A percentile compares a stretch with the other conserved stretches of the same genome.
Conservation (phyloP, 1,140 invertebrate species). For the Musca vetustissima region DNA sequence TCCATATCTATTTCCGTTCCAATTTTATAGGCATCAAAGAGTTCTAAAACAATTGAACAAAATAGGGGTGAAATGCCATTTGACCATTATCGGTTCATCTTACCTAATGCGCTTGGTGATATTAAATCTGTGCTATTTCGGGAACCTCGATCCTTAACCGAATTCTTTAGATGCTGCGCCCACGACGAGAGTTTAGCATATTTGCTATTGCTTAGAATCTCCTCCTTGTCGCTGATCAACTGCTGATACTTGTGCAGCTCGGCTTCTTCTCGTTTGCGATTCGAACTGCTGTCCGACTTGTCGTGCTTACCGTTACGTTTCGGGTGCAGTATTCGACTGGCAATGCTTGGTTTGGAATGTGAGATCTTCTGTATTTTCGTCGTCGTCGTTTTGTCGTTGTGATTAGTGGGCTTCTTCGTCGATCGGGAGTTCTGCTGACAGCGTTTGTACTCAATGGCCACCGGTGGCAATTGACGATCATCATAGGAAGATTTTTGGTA, state of each 20-base stretch:
- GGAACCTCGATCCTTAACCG: slow-evolving; percentile 24
- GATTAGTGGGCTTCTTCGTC: slow-evolving; percentile 7
- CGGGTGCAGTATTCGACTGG: slow-evolving; percentile 22
- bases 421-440: slow-evolving; percentile 16
- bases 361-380: slow-evolving; percentile 21
- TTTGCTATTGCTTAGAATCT: slow-evolving; percentile 30
- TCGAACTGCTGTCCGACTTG: slow-evolving; percentile 22
- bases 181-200: slow-evolving; percentile 32
- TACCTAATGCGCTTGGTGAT: slow-evolving; percentile 31
- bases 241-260: slow-evolving; percentile 31
- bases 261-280: slow-evolving; percentile 26
- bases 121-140: slow-evolving; percentile 17
- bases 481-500: slow-evolving; percentile 33
- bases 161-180: slow-evolving; percentile 31
- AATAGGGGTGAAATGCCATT: neutral
- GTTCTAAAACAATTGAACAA: slow-evolving; percentile 14
- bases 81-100: neutral
- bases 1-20: slow-evolving; percentile 28
- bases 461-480: slow-evolving; percentile 32
- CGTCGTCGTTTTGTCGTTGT: neutral
- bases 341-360: slow-evolving; percentile 22
- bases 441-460: slow-evolving; percentile 33
- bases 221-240: slow-evolving; percentile 30
- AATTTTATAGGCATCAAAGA: slow-evolving; percentile 34
- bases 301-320: slow-evolving; percentile 7